Evolutionary conservation across 2,113 vertebrate genomes (phyloP).

Genomic region (Melanocharis versteri): DNA sequence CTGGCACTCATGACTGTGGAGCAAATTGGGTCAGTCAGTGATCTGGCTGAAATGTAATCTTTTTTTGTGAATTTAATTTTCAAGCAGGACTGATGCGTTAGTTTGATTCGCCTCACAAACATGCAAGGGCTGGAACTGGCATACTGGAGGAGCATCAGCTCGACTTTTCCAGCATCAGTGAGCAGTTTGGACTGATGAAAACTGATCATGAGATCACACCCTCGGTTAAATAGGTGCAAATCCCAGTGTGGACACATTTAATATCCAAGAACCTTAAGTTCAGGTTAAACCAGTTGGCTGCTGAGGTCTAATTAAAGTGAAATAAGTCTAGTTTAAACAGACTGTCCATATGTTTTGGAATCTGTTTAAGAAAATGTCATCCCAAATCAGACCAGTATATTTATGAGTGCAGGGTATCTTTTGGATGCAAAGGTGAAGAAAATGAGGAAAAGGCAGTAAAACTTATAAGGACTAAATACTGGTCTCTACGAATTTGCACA

Average conservation of each 20-base stretch:
- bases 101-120: not conserved
- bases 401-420: not conserved
- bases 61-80: not conserved
- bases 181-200: not conserved
- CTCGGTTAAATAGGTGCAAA: slow-evolving; percentile 51
- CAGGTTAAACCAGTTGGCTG: not conserved
- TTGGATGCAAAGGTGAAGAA: not conserved
- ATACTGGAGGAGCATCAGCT: not conserved
- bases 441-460: not conserved
- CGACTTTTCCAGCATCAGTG: not conserved
- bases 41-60: not conserved
- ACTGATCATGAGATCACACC: slow-evolving; percentile 29
- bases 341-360: not conserved
- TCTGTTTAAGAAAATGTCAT: not conserved
- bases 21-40: not conserved
- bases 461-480: not conserved
- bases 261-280: slow-evolving; percentile 6
- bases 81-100: not conserved
- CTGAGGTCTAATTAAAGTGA: not conserved
- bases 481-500: not conserved
- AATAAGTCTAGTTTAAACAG: not conserved
- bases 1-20: not conserved
- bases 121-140: not conserved
- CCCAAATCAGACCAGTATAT: not conserved
- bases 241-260: slow-evolving; percentile 15